Percentiles rank a stretch among this genome's conserved stretches.
These are phyloP conservation scores for Gymnosoma rotundatum DNA, from an alignment of 2,888 invertebrate genomes.

Conservation along the genomic window DNA sequence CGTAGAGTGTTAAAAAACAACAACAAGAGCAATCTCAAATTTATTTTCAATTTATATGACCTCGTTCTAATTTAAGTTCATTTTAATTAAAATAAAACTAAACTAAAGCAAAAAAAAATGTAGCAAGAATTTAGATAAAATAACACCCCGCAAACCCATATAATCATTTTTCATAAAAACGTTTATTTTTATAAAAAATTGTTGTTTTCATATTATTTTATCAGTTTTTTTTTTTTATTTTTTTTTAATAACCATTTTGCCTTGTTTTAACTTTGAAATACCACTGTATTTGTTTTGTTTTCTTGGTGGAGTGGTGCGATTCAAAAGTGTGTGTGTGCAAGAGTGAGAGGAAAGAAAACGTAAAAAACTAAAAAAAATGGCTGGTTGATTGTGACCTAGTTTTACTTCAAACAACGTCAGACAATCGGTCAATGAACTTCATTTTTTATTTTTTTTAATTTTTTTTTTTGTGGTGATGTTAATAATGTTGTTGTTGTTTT, in stretches of 20 bases:
- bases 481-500: constrained; percentile 8
- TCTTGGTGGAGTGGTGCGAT: constrained; percentile 1
- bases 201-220: constrained; percentile 29
- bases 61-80: constrained; percentile 82
- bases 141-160: constrained; percentile 62
- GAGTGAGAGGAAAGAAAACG: constrained; percentile 21
- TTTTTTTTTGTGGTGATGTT: constrained; percentile 12
- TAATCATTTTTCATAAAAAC: constrained; percentile 16
- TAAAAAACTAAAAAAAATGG: constrained; percentile 50
- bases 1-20: constrained; percentile 10
- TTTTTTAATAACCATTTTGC: constrained; percentile 15
- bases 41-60: constrained; percentile 79
- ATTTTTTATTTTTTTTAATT: constrained; percentile 38
- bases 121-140: constrained; percentile 45
- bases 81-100: constrained; percentile 78
- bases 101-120: constrained; percentile 35
- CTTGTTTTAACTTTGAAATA: constrained; percentile 27
- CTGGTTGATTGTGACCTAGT: constrained; percentile 76
- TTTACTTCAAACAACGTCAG: constrained; percentile 76
- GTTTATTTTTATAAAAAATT: constrained; percentile 19
- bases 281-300: constrained; percentile 16
- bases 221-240: background rate
- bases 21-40: constrained; percentile 15
- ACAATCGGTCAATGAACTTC: constrained; percentile 78
- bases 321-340: background rate